A percentile compares a stretch with the other conserved stretches of the same genome.
Evolutionary conservation across 2,888 invertebrate species (phyloP).

Genomic region (Cartodere bifasciata): DNA sequence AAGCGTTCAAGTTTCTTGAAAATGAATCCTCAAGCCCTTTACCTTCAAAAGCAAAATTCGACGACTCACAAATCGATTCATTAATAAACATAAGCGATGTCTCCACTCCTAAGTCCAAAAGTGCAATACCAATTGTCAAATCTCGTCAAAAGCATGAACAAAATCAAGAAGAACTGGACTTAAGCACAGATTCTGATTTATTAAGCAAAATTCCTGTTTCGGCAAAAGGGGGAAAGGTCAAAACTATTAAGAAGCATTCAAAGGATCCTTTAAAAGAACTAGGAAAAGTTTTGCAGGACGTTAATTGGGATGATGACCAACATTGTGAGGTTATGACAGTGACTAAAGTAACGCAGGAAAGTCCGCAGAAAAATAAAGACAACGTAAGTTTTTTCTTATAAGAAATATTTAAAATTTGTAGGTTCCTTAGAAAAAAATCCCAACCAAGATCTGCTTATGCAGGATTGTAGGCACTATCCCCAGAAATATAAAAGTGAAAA

Average conservation of each 20-base stretch:
- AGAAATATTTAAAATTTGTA: too few relatives aligned
- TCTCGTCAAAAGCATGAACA: constrained; percentile 23
- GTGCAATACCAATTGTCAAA: constrained; percentile 29
- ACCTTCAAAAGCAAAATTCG: constrained; percentile 10
- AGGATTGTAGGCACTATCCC: too few relatives aligned
- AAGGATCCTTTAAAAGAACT: constrained; percentile 37
- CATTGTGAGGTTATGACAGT: constrained; percentile 25
- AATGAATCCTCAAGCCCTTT: constrained; percentile 28
- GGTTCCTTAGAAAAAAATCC: too few relatives aligned
- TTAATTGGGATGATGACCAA: constrained; percentile 32
- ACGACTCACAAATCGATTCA: constrained; percentile 18
- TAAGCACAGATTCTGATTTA: constrained; percentile 26
- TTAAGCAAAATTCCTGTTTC: constrained; percentile 32
- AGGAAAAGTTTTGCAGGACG: constrained; percentile 32
- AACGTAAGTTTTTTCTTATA: too few relatives aligned
- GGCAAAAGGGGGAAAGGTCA: constrained; percentile 33
- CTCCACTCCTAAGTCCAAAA: constrained; percentile 17
- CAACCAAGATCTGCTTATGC: too few relatives aligned
- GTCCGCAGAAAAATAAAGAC: too few relatives aligned
- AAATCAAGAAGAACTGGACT: constrained; percentile 24
- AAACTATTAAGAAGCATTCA: constrained; percentile 39
- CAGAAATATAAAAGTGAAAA: too few relatives aligned
- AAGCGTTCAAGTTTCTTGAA: constrained; percentile 33
- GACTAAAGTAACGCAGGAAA: constrained; percentile 24
- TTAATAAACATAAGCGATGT: constrained; percentile 14